Evolutionary conservation across 2,888 invertebrate species (phyloP), one percentile per base, ranked within the genome.

Genomic region (Alsophila aescularia): DNA sequence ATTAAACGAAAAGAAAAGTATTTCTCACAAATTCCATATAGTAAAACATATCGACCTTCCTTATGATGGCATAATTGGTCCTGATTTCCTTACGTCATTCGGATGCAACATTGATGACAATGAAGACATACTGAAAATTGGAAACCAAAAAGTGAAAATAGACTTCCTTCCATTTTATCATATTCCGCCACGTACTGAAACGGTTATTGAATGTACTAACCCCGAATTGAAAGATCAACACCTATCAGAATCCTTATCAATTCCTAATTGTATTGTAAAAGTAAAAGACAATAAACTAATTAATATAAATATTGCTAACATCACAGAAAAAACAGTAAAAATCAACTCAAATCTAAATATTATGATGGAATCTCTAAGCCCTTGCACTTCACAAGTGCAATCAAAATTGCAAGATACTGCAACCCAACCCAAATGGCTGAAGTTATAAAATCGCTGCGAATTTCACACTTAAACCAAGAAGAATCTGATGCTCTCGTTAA

Each of bases 141-240:
- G 8, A 2, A 39, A 39, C 1, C 18, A 18, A 21, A 2, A 18
- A n/a, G 18, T 1, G 2, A 29, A 18, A 0, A 15, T 27, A 9
- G 31, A 14, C 37, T 9, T 39, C 4, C n/a, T 2, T 18, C 67
- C 62, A 13, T 24, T 18, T n/a, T 66, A 48, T 40, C 15, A 27
- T 7, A 66, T 59, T 40, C 62, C 64, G 9, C 50, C 66, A 39
- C 16, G 69, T n/a, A 44, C 64, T 0, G 69, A 69, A 56, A 53
- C 48, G 0, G 40, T 58, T 2, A 64, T 69, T 6, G 67, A 72
- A 60, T 70, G 67, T 18, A 48, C 70, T 3, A 68, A 68, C 14
- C 62, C 67, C 12, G 49, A 69, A 37, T 10, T 69, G 2, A 57
- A 55, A 5, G 37, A 39, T n/a, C 37, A 39, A n/a, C 18, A 1